phyloP scores from a whole-genome alignment of 2,888 invertebrate species.

The Noctua janthe region DNA sequence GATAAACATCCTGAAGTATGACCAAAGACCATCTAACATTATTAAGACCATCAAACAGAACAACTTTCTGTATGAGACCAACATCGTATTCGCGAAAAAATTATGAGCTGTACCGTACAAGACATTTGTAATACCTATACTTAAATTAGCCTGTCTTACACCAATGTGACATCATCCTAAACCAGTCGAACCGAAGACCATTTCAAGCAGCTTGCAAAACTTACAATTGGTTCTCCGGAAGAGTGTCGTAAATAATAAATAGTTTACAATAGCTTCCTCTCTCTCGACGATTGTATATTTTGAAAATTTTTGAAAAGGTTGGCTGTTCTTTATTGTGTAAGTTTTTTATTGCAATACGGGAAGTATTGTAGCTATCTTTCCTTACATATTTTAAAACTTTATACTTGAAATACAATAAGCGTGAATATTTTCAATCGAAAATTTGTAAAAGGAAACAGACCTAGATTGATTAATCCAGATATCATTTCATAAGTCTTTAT shows the following conservation, averaged over 20 bases:
- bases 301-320: slow-evolving; percentile 47
- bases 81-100: background rate
- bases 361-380: slow-evolving; percentile 37
- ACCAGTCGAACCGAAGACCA: slow-evolving; percentile 25
- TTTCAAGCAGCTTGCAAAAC: slow-evolving; percentile 49
- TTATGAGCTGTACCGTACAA: background rate
- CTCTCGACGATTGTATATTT: slow-evolving; percentile 51
- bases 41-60: background rate
- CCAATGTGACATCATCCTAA: slow-evolving; percentile 33
- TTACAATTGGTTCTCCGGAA: slow-evolving; percentile 52
- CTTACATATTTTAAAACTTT: slow-evolving; percentile 24
- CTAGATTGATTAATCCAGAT: background rate
- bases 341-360: slow-evolving; percentile 31
- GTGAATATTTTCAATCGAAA: slow-evolving; percentile 1
- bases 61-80: background rate
- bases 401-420: slow-evolving; percentile 13
- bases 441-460: background rate
- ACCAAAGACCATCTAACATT: too few species aligned
- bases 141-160: background rate
- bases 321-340: slow-evolving; percentile 44
- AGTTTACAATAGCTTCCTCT: slow-evolving; percentile 52
- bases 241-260: slow-evolving; percentile 63
- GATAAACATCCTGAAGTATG: too few species aligned
- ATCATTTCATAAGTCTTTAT: background rate
- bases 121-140: background rate